A percentile compares a stretch with the other conserved stretches of the same genome.
These are phyloP conservation scores for Osmoderma eremita DNA, from an alignment of 2,888 invertebrate species.

Conservation along the genomic window DNA sequence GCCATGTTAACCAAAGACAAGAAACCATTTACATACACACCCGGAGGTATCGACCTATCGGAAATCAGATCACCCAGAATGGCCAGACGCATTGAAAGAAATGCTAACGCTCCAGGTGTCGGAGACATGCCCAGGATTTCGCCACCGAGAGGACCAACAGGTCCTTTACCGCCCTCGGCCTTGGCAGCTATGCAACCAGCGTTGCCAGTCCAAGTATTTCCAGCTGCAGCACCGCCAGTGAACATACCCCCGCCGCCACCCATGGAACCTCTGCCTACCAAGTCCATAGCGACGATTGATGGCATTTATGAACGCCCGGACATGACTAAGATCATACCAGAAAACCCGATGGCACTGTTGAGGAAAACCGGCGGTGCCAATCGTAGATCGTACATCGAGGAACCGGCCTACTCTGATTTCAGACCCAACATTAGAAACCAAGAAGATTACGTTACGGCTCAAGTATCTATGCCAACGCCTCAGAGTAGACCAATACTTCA, in stretches of 20 bases:
- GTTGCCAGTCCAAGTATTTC: constrained; percentile 73
- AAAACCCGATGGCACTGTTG: constrained; percentile 76
- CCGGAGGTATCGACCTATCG: constrained; percentile 89
- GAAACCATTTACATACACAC: constrained; percentile 96
- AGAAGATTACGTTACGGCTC: constrained; percentile 11
- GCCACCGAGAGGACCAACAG: constrained; percentile 54
- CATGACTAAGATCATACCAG: constrained; percentile 74
- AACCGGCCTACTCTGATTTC: constrained; percentile 51
- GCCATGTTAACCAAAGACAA: constrained; percentile 97
- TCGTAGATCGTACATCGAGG: constrained; percentile 55
- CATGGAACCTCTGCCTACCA: constrained; percentile 67
- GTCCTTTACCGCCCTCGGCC: constrained; percentile 70
- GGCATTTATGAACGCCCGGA: constrained; percentile 73
- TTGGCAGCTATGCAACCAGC: constrained; percentile 72
- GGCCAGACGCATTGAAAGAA: constrained; percentile 80
- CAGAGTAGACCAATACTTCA: constrained; percentile 17
- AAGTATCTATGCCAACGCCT: constrained; percentile 8
- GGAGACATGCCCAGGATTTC: constrained; percentile 65
- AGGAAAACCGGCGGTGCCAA: constrained; percentile 75
- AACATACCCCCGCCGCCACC: constrained; percentile 66
- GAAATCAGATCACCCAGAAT: constrained; percentile 91
- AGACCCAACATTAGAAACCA: constrained; percentile 37
- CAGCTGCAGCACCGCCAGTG: constrained; percentile 67
- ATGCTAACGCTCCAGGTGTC: constrained; percentile 77
- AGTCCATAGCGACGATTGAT: constrained; percentile 64